Conservation (phyloP, 2,797 vertebrate species). For the Pristis pectinata region DNA sequence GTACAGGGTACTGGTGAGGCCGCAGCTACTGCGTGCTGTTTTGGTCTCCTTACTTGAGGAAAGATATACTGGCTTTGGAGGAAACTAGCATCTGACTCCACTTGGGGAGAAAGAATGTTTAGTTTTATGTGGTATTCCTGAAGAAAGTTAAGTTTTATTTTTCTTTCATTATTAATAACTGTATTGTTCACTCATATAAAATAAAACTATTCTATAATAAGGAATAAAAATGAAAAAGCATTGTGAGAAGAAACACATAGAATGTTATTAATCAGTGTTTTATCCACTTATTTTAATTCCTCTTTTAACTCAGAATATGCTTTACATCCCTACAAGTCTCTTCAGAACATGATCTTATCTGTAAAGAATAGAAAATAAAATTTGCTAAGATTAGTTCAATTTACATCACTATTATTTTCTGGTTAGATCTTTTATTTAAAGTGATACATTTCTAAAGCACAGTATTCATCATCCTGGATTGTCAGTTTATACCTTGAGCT, state of each 20-base stretch:
- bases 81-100: background rate
- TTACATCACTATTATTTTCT: conserved; percentile 16
- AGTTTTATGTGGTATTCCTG: background rate
- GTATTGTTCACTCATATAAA: background rate
- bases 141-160: background rate
- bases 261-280: conserved; percentile 2
- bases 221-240: background rate
- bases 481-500: background rate
- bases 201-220: background rate
- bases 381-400: conserved; percentile 23
- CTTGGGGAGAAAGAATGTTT: background rate
- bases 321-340: background rate
- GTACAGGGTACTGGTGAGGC: too few species aligned
- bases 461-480: background rate
- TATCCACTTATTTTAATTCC: background rate
- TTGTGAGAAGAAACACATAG: background rate
- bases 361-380: background rate
- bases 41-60: too few species aligned
- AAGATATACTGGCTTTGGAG: too few species aligned
- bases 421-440: background rate
- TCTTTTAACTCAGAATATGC: background rate
- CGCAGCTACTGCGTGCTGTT: too few species aligned
- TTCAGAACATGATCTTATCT: background rate
- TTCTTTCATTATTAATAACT: background rate
- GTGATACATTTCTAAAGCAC: background rate